A percentile compares a stretch with the other conserved stretches of the same genome.
These are phyloP conservation scores for Candoia aspera DNA, from an alignment of 2,113 vertebrate species.

Conservation along the genomic window DNA sequence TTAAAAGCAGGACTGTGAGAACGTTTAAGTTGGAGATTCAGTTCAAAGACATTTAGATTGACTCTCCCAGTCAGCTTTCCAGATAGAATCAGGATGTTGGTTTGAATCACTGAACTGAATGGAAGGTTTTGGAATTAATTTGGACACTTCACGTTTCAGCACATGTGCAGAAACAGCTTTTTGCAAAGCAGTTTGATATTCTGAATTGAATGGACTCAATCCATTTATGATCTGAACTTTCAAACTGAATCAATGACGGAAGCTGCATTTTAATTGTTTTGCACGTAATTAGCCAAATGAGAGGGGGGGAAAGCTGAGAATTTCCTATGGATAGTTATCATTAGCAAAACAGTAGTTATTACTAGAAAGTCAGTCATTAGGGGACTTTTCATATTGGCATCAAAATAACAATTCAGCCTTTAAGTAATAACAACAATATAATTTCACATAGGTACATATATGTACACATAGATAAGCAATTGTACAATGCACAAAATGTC, in stretches of 20 bases:
- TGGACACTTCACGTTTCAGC: background rate
- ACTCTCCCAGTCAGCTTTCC: background rate
- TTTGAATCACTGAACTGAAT: background rate
- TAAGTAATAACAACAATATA: background rate
- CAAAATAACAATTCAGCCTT: background rate
- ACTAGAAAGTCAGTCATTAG: background rate
- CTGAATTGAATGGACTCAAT: background rate
- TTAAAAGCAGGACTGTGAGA: background rate
- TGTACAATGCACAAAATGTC: background rate
- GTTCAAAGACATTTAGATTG: background rate
- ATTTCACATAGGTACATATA: background rate
- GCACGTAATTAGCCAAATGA: background rate
- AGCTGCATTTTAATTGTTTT: background rate
- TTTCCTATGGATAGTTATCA: background rate
- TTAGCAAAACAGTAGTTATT: background rate
- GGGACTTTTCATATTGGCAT: background rate
- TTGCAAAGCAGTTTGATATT: background rate
- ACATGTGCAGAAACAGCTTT: background rate
- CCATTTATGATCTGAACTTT: background rate
- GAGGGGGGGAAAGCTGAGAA: background rate
- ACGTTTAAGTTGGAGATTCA: background rate
- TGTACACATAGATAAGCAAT: background rate
- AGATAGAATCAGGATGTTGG: background rate
- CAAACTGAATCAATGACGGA: background rate
- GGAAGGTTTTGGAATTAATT: background rate